phyloP scores from a whole-genome alignment of 2,113 vertebrate genomes.

The Laticauda laticaudata region DNA sequence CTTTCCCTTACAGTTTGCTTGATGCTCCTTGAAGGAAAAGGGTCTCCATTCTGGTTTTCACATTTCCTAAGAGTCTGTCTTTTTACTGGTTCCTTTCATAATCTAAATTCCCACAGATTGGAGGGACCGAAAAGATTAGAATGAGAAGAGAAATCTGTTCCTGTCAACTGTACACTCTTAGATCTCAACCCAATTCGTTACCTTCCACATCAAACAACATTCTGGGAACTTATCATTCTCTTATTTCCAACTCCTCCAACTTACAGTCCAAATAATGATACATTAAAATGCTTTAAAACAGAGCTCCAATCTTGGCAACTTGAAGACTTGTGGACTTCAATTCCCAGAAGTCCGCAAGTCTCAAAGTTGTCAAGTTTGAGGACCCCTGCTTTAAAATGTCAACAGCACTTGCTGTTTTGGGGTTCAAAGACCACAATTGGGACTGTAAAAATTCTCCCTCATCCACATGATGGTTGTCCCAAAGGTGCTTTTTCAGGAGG shows the following conservation, averaged over 20 bases:
- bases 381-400: not conserved
- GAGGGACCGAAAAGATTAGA: not conserved
- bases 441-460: no score
- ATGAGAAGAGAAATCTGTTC: not conserved
- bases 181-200: not conserved
- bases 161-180: not conserved
- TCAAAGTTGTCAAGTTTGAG: no score
- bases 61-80: not conserved
- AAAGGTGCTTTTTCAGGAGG: no score
- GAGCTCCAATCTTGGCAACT: no score
- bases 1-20: not conserved
- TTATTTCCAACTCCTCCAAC: not conserved
- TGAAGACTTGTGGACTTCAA: no score
- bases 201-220: not conserved
- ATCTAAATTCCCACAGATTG: not conserved
- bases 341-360: no score
- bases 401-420: not conserved
- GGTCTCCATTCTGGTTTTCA: not conserved
- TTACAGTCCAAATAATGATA: not conserved
- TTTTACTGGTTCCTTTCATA: not conserved
- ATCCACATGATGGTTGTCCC: no score
- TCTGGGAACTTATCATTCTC: not conserved
- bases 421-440: not conserved
- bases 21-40: slow-evolving; percentile 6
- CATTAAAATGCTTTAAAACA: not conserved